Base-by-base conservation (phyloP, 2,888 invertebrate species). In the Cryptocephalus moraei region DNA sequence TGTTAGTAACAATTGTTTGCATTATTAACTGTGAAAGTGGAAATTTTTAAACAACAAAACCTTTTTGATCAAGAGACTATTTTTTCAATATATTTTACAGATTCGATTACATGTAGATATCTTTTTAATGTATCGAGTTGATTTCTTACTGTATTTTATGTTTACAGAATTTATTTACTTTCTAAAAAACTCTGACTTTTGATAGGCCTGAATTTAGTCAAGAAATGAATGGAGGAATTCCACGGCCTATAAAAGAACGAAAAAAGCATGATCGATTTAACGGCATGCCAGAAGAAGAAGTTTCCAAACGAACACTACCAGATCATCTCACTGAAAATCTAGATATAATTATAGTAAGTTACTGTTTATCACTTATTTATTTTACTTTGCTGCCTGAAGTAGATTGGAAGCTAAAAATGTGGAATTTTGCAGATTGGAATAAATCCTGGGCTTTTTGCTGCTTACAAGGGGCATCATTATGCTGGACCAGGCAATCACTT, bases 401-500 rank as follows among this genome's bases (percentile, higher is more conserved):
- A 6, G 22, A 22, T 6, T 22, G 22, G 22, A 22, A 6, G 22
- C 3, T 22, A 22, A 22, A 22, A 22, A 22, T 22, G 22, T 22
- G 22, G 6, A 22, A 22, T 3, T 48, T 69, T 74, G 48, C 76
- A 96, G 95, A 91, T 97, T 75, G 96, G 96, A 57, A 95, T 96
- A 62, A 97, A 97, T 77, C 96, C 96, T 9, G 95, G 96, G 2
- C 75, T 95, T 63, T 93, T 92, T 75, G 95, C 96, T 56, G 96
- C 96, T 55, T 94, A 92, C 75, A 93, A 94, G 72, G 95, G 95
- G 2, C 96, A 96, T 74, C 95, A 97, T 73, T 97, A 97, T 76
- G 95, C 96, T 45, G 96, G 96, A 44, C 95, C 95, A 41, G 96
- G 96, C 41, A 97, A 97, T 75, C 97, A 97, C 76, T 96, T 97